Conservation (phyloP, 2,797 vertebrate genomes). For the Neosalanx taihuensis region DNA sequence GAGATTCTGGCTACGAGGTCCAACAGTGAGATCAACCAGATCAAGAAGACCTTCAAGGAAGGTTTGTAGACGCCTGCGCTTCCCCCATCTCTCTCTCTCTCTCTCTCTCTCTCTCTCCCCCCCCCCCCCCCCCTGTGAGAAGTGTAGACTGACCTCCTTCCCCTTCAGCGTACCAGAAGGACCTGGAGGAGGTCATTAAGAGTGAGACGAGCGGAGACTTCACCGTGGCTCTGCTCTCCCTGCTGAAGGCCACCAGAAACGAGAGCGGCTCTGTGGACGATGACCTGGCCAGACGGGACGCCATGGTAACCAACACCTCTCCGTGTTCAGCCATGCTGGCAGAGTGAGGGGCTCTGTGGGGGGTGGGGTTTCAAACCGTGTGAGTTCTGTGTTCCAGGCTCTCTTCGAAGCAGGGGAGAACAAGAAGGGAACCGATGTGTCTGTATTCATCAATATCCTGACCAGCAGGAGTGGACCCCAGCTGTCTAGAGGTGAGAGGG, state of each 20-base stretch:
- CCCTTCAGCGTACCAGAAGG: slow-evolving; percentile 68
- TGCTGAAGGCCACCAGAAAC: slow-evolving; percentile 75
- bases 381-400: slow-evolving; percentile 59
- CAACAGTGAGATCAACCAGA: slow-evolving; percentile 77
- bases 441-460: slow-evolving; percentile 76
- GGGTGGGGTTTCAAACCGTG: neutral
- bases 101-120: neutral
- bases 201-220: slow-evolving; percentile 83
- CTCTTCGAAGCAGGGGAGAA: slow-evolving; percentile 86
- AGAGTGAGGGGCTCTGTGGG: no score
- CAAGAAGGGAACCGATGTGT: slow-evolving; percentile 64
- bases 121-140: neutral
- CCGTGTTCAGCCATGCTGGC: neutral
- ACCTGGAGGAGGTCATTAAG: slow-evolving; percentile 80
- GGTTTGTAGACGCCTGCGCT: slow-evolving; percentile 60
- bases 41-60: slow-evolving; percentile 77
- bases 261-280: slow-evolving; percentile 71
- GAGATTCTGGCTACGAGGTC: slow-evolving; percentile 85
- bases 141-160: neutral
- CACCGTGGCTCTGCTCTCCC: slow-evolving; percentile 74
- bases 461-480: slow-evolving; percentile 75
- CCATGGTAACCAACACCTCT: slow-evolving; percentile 73
- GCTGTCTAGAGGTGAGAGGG: slow-evolving; percentile 78
- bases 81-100: neutral
- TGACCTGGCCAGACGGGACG: slow-evolving; percentile 75